phyloP scores from a whole-genome alignment of 1,140 invertebrate species.

The Neelides sp. region DNA sequence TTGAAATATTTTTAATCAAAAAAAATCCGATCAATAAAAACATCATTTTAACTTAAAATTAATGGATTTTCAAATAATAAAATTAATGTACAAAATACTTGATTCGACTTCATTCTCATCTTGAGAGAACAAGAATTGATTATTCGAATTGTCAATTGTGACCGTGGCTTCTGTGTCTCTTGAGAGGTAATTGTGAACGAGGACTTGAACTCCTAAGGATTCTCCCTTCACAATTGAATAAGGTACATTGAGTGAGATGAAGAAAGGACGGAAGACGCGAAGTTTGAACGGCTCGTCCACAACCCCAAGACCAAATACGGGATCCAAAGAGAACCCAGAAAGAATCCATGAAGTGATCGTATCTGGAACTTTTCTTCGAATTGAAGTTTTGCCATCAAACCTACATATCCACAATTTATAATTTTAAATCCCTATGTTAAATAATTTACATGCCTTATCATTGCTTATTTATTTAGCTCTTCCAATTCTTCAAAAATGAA shows the following conservation, averaged over 20 bases:
- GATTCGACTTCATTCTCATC: constrained; percentile 45
- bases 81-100: constrained; percentile 38
- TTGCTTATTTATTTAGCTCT: too few relatives aligned
- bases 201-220: constrained; percentile 72
- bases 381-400: constrained; percentile 40
- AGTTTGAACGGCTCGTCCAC: constrained; percentile 57
- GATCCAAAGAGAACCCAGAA: constrained; percentile 81
- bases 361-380: constrained; percentile 57
- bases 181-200: constrained; percentile 82
- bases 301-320: constrained; percentile 65
- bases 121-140: constrained; percentile 66
- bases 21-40: too few relatives aligned
- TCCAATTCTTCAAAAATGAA: background rate
- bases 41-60: background rate
- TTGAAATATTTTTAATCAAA: background rate
- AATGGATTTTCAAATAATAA: background rate
- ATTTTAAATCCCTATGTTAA: background rate
- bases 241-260: constrained; percentile 71
- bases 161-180: constrained; percentile 67
- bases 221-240: constrained; percentile 83
- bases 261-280: constrained; percentile 76
- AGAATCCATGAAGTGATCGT: constrained; percentile 87
- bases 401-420: constrained; percentile 34
- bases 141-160: constrained; percentile 65
- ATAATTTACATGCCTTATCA: background rate